Evolutionary conservation across 2,113 vertebrate species (phyloP), one percentile per base, ranked within the genome.

Genomic region (Thunnus thynnus): DNA sequence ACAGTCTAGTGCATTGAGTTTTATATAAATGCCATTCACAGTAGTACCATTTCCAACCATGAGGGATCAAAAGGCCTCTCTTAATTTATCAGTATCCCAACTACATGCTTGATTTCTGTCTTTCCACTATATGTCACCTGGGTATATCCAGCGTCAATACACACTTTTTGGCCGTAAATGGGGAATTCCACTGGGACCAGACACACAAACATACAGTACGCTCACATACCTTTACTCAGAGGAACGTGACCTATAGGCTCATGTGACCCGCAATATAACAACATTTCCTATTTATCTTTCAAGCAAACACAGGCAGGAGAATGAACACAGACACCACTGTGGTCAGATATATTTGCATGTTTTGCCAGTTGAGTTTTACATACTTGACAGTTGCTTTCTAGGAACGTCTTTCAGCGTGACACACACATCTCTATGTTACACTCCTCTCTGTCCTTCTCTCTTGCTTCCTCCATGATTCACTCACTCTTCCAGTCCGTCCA

Each of bases 341-440:
- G 44, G 58, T 75, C 22, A 12, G 13, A 51, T 14, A 13, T 3
- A 84, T 87, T 91, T 91, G 80, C 88, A 88, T 88, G 63, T 73
- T 32, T 3, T 6, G 8, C 6, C 62, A 22, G 44, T 11, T 36
- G n/a, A n/a, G 66, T 76, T 92, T 92, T 89, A 61, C 76, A 84
- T 85, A 67, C 9, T 14, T 54, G 20, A 22, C 72, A 52, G 71
- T 72, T 78, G 16, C 70, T 83, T 73, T 80, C 82, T 51, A 60
- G 56, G 7, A 20, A 5, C 66, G 54, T 7, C 30, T 16, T 44
- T 55, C 13, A 58, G 36, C 27, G 2, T 18, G 32, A 65, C n/a
- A 46, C 20, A 73, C 5, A 41, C 13, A 5, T 2, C 30, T 60
- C 30, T 60, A 22, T 17, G 58, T 52, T 9, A 30, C 5, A 9